Base-by-base conservation (phyloP, 2,888 invertebrate species). In the Pardosa pseudoannulata region DNA sequence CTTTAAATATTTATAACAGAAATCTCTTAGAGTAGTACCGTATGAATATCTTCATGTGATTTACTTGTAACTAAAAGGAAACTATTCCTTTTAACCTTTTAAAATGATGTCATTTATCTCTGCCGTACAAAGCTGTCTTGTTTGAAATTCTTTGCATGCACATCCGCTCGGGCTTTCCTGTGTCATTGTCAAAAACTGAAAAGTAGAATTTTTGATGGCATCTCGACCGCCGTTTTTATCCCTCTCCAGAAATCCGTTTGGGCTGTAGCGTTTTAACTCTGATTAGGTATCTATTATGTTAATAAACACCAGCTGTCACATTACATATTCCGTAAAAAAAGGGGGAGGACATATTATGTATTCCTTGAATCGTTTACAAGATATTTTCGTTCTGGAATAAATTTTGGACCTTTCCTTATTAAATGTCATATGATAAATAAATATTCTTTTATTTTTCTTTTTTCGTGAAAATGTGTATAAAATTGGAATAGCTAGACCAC, bases 51-150 rank as follows among this genome's bases (percentile, higher is more conserved):
- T 6, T 46, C 9, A 16, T 16, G 5, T 46, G 9, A 46, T 46
- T 16, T 46, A 16, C 46, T 13, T 46, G 9, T 46, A 11, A 11
- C 46, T 46, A 2, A 46, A 16, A 46, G 46, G 16, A 46, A 46
- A 16, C 2, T 46, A 2, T 7, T 46, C 36, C 46, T 23, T 56
- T 23, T 56, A 56, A 56, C 56, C 56, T 56, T 56, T 56, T 23
- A 23, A 56, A 56, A 23, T 23, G 23, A 16, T 23, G 56, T 11
- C 79, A 73, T 80, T 80, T 73, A 80, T 80, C 79, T 73, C 16
- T 80, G 72, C 65, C 65, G 28, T 29, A 19, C 28, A 46, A 80
- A 71, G 31, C 72, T 32, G 73, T 50, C 50, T 80, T 41, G 31
- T 80, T 79, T 50, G 73, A 72, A 73, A 46, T 80, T 46, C 50